Base-by-base conservation (phyloP, 2,113 vertebrate species). In the Psammodynastes pulverulentus region DNA sequence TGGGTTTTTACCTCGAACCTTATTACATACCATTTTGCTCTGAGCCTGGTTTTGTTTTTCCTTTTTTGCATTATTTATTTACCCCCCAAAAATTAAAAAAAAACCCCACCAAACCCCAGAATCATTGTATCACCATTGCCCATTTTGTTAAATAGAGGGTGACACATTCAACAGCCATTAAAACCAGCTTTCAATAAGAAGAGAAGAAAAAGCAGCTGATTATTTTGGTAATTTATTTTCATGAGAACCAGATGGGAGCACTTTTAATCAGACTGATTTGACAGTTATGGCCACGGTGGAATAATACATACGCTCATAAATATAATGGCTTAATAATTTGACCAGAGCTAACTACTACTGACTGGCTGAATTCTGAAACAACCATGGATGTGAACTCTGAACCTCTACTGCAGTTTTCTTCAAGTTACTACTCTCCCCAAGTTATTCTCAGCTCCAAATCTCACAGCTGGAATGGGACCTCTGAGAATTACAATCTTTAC, bases 141-240 rank as follows among this genome's bases (percentile, higher is more conserved):
- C 86, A 39, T 93, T 96, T 94, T 95, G 24, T 91, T 92, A 92
- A 94, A 88, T 9, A 90, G 51, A 94, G n/a, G 29, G 43, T 92
- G 85, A 95, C 53, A 56, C 5, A 86, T 26, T 92, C 92, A 93
- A 94, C 93, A 39, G 88, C 90, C 96, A 86, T 72, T 93, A 95
- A 93, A 89, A 0, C 0, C 0, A 9, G 12, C 93, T 93, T 95
- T 88, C 92, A 93, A 94, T 93, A 93, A 21, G 92, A 54, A 7
- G 51, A 93, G 86, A 90, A 92, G 51, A 34, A 56, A 91, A 58
- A 91, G 10, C 53, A 95, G 91, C 46, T 95, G 85, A 94, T 92
- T 94, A 93, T 79, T 93, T 86, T 23, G 87, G 94, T 67, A 89
- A 94, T 95, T 96, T 93, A 91, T 91, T 93, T 92, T 94, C 84